phyloP scores from a whole-genome alignment of 2,888 invertebrate species.

The Biston betularia region DNA sequence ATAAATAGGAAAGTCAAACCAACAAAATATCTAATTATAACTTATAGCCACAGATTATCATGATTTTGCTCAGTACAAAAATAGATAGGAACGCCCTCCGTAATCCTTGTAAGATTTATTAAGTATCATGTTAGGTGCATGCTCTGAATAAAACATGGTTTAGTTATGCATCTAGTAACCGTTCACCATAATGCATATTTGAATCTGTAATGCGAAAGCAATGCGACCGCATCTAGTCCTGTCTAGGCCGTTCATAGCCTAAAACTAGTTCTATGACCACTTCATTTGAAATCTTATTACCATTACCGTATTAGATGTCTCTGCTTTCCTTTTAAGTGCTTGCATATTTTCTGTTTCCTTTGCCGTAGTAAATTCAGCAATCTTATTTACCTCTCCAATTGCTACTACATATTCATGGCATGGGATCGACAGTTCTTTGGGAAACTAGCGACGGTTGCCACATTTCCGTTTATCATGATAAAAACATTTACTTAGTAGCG shows the following conservation, averaged over 20 bases:
- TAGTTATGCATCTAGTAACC: constrained; percentile 51
- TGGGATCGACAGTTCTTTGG: constrained; percentile 11
- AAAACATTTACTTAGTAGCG: not conserved
- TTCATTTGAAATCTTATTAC: constrained; percentile 40
- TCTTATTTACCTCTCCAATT: constrained; percentile 14
- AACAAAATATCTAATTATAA: not conserved
- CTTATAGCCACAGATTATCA: not conserved
- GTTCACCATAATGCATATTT: constrained; percentile 56
- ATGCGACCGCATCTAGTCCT: constrained; percentile 47
- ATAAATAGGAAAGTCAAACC: too few relatives aligned
- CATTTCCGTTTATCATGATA: not conserved
- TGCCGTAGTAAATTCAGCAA: constrained; percentile 18
- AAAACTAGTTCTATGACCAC: constrained; percentile 44
- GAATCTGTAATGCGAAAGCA: constrained; percentile 54
- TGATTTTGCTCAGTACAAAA: constrained; percentile 12
- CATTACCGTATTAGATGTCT: constrained; percentile 30
- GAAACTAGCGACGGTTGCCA: not conserved
- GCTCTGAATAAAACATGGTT: constrained; percentile 47
- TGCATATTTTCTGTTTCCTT: constrained; percentile 23
- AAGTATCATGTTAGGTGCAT: constrained; percentile 39
- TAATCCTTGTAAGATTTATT: constrained; percentile 43
- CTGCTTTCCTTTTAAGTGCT: constrained; percentile 34
- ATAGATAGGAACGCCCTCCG: constrained; percentile 29
- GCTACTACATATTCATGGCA: constrained; percentile 15
- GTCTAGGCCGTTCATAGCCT: constrained; percentile 33